Evolutionary conservation across 1,140 invertebrate species (phyloP).

Genomic region (Nasonia vitripennis): DNA sequence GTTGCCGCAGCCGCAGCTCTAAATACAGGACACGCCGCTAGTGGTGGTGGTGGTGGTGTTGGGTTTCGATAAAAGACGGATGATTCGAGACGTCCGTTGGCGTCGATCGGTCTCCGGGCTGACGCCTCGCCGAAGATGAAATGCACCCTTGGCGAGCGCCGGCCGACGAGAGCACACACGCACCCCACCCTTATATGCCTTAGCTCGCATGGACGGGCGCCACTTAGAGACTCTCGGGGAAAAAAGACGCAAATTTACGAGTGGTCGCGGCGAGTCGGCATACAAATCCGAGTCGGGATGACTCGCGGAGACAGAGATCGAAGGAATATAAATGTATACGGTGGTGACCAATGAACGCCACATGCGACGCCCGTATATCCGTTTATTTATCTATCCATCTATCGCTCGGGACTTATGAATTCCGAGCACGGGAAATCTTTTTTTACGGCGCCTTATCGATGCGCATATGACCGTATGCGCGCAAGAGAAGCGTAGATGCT

Average conservation of each 20-base stretch:
- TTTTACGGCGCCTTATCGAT: neutral
- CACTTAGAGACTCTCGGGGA: neutral
- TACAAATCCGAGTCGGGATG: constrained; percentile 62
- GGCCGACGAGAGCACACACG: constrained; percentile 22
- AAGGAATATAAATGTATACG: constrained; percentile 1
- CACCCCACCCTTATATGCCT: neutral
- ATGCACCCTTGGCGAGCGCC: constrained; percentile 71
- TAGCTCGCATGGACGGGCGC: constrained; percentile 53
- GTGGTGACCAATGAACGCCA: constrained; percentile 22
- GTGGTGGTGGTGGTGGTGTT: constrained; percentile 7
- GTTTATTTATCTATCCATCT: neutral
- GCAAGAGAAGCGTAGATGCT: no score
- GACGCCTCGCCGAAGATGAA: constrained; percentile 72
- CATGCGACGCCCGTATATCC: neutral
- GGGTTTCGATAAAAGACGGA: constrained; percentile 72
- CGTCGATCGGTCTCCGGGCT: constrained; percentile 72
- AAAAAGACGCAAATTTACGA: constrained; percentile 68
- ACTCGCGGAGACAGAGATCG: neutral
- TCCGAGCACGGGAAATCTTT: constrained; percentile 17
- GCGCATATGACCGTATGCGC: no score
- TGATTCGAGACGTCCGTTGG: constrained; percentile 65
- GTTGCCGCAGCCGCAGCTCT: constrained; percentile 46
- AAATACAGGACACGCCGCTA: neutral
- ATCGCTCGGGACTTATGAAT: constrained; percentile 22
- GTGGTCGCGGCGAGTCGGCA: constrained; percentile 62